Conservation (phyloP, 1,140 invertebrate species). For the Mactra quadrangularis region DNA sequence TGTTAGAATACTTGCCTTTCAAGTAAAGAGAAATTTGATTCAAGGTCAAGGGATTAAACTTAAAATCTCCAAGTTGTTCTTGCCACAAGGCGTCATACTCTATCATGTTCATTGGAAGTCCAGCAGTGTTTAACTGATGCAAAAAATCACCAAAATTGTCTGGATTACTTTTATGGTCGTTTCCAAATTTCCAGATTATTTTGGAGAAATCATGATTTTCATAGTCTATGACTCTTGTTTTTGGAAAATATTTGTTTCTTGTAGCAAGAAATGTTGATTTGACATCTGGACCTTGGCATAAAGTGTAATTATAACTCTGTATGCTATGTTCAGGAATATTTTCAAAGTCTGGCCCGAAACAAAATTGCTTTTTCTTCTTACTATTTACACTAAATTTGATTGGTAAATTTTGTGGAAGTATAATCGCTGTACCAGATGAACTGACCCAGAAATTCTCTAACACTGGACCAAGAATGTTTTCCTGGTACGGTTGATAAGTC, state of each 20-base stretch:
- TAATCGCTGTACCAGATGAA: constrained; percentile 69
- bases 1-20: constrained; percentile 87
- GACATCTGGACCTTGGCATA: constrained; percentile 67
- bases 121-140: constrained; percentile 83
- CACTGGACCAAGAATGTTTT: constrained; percentile 36
- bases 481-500: constrained; percentile 23
- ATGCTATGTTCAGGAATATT: not conserved
- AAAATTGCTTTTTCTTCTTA: constrained; percentile 34
- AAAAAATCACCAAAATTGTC: constrained; percentile 56
- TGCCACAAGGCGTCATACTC: constrained; percentile 92
- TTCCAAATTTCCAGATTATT: constrained; percentile 59
- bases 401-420: constrained; percentile 65
- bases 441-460: constrained; percentile 73
- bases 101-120: constrained; percentile 75
- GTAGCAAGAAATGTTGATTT: constrained; percentile 59
- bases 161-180: constrained; percentile 7
- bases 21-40: constrained; percentile 85
- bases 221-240: constrained; percentile 30
- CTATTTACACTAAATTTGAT: constrained; percentile 65
- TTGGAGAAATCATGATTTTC: constrained; percentile 45
- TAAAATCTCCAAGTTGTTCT: constrained; percentile 91
- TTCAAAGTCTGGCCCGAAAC: constrained; percentile 39
- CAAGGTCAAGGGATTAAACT: constrained; percentile 89
- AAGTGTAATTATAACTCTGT: constrained; percentile 60
- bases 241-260: constrained; percentile 53